phyloP scores from a whole-genome alignment of 2,888 invertebrate genomes.

The Ectobius pallidus region DNA sequence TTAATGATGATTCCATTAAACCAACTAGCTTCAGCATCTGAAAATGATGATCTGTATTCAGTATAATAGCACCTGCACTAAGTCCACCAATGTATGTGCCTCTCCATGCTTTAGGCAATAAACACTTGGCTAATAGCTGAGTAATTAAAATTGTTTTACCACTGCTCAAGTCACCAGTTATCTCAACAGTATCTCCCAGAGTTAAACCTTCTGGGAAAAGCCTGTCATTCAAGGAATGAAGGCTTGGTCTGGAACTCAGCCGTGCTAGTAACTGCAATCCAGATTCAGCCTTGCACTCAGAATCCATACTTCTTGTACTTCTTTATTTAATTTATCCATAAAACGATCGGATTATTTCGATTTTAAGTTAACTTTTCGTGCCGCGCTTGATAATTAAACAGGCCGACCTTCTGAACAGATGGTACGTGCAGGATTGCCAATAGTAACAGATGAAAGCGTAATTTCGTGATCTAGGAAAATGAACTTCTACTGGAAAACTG shows the following conservation, averaged over 20 bases:
- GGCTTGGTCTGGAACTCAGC: constrained; percentile 55
- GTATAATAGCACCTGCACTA: constrained; percentile 55
- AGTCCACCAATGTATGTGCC: constrained; percentile 54
- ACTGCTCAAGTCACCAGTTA: constrained; percentile 55
- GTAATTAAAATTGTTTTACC: constrained; percentile 59
- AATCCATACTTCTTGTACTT: constrained; percentile 27
- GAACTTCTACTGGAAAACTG: too few relatives aligned
- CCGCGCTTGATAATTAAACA: too few relatives aligned
- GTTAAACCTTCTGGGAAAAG: constrained; percentile 57
- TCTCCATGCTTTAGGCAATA: constrained; percentile 53
- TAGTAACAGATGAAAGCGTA: too few relatives aligned
- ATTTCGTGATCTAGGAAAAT: too few relatives aligned
- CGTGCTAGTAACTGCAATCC: constrained; percentile 65
- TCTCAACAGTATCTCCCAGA: constrained; percentile 57
- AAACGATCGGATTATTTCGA: too few relatives aligned
- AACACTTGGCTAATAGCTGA: constrained; percentile 57
- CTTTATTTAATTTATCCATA: too few relatives aligned
- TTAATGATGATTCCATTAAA: constrained; percentile 49
- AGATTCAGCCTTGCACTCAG: constrained; percentile 55
- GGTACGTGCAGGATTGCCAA: too few relatives aligned
- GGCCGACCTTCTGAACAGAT: too few relatives aligned
- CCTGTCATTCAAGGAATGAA: constrained; percentile 57
- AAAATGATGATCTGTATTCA: constrained; percentile 61
- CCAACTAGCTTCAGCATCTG: constrained; percentile 52
- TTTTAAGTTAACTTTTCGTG: too few relatives aligned